Percentiles rank a stretch among this genome's conserved stretches.
These are phyloP conservation scores for Phyllopteryx taeniolatus DNA, from an alignment of 2,113 vertebrate genomes.

Conservation along the genomic window DNA sequence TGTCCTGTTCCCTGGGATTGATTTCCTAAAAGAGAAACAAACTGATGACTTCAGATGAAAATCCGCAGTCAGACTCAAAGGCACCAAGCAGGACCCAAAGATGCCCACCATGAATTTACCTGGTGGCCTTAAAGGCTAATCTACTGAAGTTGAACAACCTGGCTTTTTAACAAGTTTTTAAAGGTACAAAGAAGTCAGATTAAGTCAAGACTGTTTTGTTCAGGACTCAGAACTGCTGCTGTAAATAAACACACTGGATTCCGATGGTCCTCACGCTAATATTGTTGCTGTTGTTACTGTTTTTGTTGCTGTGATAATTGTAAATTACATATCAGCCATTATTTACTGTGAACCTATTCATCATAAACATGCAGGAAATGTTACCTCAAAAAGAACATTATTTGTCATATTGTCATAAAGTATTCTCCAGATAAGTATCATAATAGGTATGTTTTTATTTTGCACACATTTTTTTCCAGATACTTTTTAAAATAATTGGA, in stretches of 20 bases:
- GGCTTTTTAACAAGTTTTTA: neutral
- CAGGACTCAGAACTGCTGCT: slow-evolving; percentile 16
- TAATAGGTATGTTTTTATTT: neutral
- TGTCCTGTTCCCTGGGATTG: neutral
- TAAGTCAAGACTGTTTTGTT: neutral
- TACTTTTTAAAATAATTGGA: neutral
- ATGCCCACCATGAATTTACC: slow-evolving; percentile 10
- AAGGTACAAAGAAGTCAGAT: neutral
- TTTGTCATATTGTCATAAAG: neutral
- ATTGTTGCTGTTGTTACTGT: slow-evolving; percentile 12
- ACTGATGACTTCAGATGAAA: neutral
- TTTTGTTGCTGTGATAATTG: slow-evolving; percentile 20
- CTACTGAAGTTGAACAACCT: slow-evolving; percentile 14
- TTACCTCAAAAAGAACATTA: slow-evolving; percentile 9
- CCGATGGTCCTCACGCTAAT: slow-evolving; percentile 8
- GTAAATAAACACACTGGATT: slow-evolving; percentile 19
- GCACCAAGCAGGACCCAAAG: slow-evolving; percentile 47
- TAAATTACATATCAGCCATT: slow-evolving; percentile 5
- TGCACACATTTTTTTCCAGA: too few species aligned
- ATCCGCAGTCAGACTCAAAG: slow-evolving; percentile 17
- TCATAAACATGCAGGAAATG: slow-evolving; percentile 10
- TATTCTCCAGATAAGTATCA: slow-evolving; percentile 1
- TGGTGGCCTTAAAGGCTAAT: neutral
- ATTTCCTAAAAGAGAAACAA: slow-evolving; percentile 12
- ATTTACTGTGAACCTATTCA: slow-evolving; percentile 25